These are phyloP conservation scores for Drosophila sproati DNA, from an alignment of 1,140 invertebrate genomes.

Conservation along the genomic window DNA sequence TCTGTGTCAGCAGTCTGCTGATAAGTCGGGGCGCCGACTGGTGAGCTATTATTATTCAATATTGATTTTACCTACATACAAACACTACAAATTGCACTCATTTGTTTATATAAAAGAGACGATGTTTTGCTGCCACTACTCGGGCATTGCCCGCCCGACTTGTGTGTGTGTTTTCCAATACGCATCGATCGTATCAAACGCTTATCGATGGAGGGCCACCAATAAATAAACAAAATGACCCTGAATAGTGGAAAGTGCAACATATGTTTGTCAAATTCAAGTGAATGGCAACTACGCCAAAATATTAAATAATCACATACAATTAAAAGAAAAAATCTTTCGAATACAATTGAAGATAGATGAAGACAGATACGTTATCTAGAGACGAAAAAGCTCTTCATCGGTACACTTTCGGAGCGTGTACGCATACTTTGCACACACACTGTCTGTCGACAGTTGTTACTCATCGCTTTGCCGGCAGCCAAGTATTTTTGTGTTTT, in stretches of 20 bases:
- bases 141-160: background rate
- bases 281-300: background rate
- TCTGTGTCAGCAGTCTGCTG: constrained; percentile 22
- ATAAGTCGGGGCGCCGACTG: constrained; percentile 55
- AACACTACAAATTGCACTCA: constrained; percentile 14
- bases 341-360: no score
- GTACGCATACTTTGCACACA: constrained; percentile 30
- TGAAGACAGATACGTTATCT: no score
- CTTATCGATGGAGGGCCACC: background rate
- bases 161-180: background rate
- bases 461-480: constrained; percentile 63
- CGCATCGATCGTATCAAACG: background rate
- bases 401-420: background rate
- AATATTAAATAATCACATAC: no score
- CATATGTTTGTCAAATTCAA: background rate
- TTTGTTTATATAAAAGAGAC: constrained; percentile 16
- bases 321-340: no score
- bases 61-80: constrained; percentile 66
- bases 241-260: background rate
- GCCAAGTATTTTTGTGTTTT: constrained; percentile 29
- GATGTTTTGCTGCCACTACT: background rate
- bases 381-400: no score
- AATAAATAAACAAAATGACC: background rate
- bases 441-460: constrained; percentile 54
- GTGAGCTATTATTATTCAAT: constrained; percentile 68